Conservation (phyloP, 2,113 vertebrate species). For the Zingel zingel region DNA sequence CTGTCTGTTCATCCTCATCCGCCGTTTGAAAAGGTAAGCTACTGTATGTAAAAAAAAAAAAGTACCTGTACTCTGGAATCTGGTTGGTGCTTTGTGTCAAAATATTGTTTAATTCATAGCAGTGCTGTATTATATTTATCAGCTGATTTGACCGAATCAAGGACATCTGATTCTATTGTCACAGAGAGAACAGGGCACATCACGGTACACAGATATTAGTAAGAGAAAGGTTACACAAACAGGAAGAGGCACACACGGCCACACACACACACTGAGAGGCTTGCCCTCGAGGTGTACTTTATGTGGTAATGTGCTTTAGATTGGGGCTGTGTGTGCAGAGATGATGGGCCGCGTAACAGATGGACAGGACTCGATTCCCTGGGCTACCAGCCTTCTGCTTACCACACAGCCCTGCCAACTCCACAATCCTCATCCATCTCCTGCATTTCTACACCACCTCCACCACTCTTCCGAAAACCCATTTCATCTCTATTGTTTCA, state of each 20-base stretch:
- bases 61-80: conserved; percentile 11
- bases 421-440: conserved; percentile 72
- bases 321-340: conserved; percentile 71
- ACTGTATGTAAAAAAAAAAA: background rate
- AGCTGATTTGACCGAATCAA: conserved; percentile 36
- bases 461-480: conserved; percentile 41
- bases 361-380: conserved; percentile 83
- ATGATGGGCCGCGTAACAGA: conserved; percentile 79
- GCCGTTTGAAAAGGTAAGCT: background rate
- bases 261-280: conserved; percentile 42
- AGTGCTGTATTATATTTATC: conserved; percentile 20
- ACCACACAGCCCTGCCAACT: conserved; percentile 72
- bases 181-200: conserved; percentile 17
- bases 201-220: conserved; percentile 37
- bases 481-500: conserved; percentile 67
- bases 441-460: conserved; percentile 23
- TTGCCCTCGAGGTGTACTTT: conserved; percentile 71
- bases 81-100: conserved; percentile 8
- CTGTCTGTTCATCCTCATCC: conserved; percentile 8
- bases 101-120: conserved; percentile 27
- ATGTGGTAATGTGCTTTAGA: conserved; percentile 78
- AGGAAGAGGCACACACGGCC: conserved; percentile 26
- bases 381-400: conserved; percentile 79
- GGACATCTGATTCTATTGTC: conserved; percentile 31
- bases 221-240: conserved; percentile 43